Evolutionary conservation across 2,113 vertebrate species (phyloP).

Genomic region (Pipra filicauda): DNA sequence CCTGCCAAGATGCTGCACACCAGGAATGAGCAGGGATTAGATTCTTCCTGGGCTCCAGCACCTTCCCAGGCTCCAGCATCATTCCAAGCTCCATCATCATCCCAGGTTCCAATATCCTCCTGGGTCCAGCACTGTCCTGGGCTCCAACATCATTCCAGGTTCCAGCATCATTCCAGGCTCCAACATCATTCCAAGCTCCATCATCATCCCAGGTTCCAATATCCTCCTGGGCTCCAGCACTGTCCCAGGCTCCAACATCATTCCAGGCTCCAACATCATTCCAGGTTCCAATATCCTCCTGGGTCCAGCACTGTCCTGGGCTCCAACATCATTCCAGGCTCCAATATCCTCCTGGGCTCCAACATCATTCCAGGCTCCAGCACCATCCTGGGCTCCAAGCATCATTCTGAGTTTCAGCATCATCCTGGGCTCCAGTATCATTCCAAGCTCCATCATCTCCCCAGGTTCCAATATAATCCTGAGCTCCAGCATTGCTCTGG

Average conservation of each 20-base stretch:
- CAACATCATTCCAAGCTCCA: background rate
- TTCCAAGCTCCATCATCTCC: background rate
- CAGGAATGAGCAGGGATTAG: background rate
- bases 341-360: background rate
- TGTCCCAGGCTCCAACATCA: background rate
- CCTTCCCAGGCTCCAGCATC: rapidly evolving
- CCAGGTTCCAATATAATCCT: background rate
- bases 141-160: background rate
- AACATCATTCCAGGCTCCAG: background rate
- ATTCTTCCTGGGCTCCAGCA: background rate
- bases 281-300: rapidly evolving
- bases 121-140: background rate
- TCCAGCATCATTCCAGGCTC: background rate
- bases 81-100: rapidly evolving
- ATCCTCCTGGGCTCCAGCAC: rapidly evolving
- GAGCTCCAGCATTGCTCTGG: background rate
- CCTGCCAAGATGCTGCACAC: too few relatives aligned
- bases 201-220: rapidly evolving
- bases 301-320: rapidly evolving
- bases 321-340: rapidly evolving
- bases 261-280: background rate
- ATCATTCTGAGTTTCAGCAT: background rate
- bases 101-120: rapidly evolving
- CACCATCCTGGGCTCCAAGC: rapidly evolving
- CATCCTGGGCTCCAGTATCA: background rate